Base-by-base conservation (phyloP, 37 sponge, comb jelly and placozoan genomes). In the Spongilla lacustris region DNA sequence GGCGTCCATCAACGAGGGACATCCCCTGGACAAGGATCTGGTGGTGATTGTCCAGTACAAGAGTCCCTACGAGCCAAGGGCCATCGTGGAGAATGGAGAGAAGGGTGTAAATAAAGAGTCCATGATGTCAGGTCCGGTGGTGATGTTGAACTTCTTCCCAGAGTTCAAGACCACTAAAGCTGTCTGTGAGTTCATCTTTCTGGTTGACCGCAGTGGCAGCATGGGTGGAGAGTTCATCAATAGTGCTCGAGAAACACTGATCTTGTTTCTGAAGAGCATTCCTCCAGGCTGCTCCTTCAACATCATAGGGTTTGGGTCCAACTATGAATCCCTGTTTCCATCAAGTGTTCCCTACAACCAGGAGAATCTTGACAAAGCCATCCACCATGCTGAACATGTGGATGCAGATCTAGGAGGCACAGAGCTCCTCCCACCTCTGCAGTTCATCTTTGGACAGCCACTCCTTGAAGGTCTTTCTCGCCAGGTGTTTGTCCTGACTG, bases 271-370 rank as follows among this genome's bases (percentile, higher is more conserved):
- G 17, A 90, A 90, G 71, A 83, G 87, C 50, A 30, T 94, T n/a
- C 90, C 91, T 46, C 75, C 87, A 36, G 88, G 82, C 5, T 76
- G 84, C 30, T 84, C 48, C 75, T 90, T 94, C 85, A 94, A 94
- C 87, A 94, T 94, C 68, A 49, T 90, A 12, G 88, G 94, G 10
- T 94, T 94, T 90, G 94, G 94, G 14, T 76, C 80, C 21, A 33
- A 73, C 0, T 94, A 79, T 71, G 67, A 80, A 72, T 50, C 29
- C 32, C 67, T 94, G 0, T 94, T 90, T 50, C 67, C 84, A 17
- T 74, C 67, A 41, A 76, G 58, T 83, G 81, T 78, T 2, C 83
- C 82, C 0, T 88, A n/a, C n/a, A n/a, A n/a, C n/a, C n/a, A n/a
- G n/a, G n/a, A n/a, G n/a, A n/a, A n/a, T n/a, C n/a, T n/a, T n/a